phyloP scores from a whole-genome alignment of 1,140 invertebrate genomes.

The Planococcus citri region DNA sequence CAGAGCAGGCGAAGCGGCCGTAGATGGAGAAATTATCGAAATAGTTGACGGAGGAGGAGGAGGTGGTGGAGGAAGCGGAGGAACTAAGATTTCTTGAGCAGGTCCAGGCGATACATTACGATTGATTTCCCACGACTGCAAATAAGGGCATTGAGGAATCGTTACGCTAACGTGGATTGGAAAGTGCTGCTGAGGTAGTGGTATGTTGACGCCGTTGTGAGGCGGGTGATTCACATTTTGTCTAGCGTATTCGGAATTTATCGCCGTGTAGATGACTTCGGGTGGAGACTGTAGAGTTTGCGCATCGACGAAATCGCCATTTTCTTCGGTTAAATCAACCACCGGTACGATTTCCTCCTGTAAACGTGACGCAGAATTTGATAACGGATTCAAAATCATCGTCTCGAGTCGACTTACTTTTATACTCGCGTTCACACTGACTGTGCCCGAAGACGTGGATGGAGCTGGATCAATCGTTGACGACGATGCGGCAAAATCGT shows the following conservation, averaged over 20 bases:
- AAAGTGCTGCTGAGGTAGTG: neutral
- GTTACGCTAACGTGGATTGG: constrained; percentile 13
- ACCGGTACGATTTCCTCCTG: constrained; percentile 9
- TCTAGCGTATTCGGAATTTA: neutral
- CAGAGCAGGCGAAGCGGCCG: neutral
- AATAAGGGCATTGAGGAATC: constrained; percentile 1
- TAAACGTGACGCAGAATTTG: neutral
- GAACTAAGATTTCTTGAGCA: constrained; percentile 15
- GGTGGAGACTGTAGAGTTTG: neutral
- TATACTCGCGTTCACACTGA: neutral
- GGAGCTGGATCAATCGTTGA: neutral
- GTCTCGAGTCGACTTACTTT: neutral
- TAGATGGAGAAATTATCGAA: neutral
- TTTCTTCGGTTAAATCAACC: constrained; percentile 7
- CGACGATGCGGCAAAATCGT: neutral
- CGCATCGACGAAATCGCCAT: neutral
- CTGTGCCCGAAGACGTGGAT: neutral
- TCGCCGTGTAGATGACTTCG: neutral
- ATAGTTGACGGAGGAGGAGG: neutral
- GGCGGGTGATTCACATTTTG: neutral
- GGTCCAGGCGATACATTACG: constrained; percentile 5
- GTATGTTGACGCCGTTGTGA: neutral
- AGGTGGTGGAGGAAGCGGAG: neutral
- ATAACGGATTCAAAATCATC: neutral
- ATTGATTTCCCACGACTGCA: constrained; percentile 10